Percentiles rank a stretch among this genome's conserved stretches.
phyloP scores from a whole-genome alignment of 2,113 vertebrate species.

The Cebus imitator region DNA sequence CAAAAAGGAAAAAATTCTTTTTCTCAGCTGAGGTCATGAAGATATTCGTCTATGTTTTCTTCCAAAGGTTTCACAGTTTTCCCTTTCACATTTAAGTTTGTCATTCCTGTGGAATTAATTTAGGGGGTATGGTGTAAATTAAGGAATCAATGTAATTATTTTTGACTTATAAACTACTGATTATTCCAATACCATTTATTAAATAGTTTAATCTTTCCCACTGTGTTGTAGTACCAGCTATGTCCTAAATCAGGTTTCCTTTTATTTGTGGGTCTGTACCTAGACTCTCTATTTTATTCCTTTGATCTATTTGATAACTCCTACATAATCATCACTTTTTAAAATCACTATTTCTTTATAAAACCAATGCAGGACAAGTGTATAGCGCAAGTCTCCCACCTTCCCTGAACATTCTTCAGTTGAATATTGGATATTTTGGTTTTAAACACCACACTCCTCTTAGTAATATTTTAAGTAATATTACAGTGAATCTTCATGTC shows the following conservation, averaged over 20 bases:
- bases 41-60: neutral
- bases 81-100: neutral
- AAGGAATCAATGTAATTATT: neutral
- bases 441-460: neutral
- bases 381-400: neutral
- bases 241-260: neutral
- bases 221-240: neutral
- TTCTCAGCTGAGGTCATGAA: neutral
- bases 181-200: neutral
- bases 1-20: neutral
- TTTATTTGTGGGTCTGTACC: neutral
- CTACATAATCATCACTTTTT: neutral
- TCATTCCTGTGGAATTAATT: neutral
- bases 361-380: neutral
- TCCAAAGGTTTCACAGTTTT: slow-evolving; percentile 5
- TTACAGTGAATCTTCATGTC: neutral
- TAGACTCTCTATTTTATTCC: neutral
- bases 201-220: neutral
- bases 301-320: neutral
- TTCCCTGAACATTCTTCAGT: neutral
- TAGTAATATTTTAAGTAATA: neutral
- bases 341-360: neutral
- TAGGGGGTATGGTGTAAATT: neutral
- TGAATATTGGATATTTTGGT: neutral
- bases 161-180: neutral